Base-by-base conservation (phyloP, 2,888 invertebrate species). In the Drosophila buzzatii region DNA sequence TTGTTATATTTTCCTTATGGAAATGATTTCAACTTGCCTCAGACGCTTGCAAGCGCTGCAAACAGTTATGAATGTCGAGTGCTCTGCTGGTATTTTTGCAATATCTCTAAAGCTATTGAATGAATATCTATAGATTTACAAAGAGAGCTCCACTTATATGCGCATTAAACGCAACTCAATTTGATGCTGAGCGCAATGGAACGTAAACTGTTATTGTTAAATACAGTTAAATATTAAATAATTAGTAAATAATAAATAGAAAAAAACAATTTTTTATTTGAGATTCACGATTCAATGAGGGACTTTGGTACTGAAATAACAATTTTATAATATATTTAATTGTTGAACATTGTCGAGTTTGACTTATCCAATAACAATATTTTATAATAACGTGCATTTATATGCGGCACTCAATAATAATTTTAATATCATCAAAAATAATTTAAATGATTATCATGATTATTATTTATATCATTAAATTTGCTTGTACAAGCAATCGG, bases 1-100 rank as follows among this genome's bases (percentile, higher is more conserved):
- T 73, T 52, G 47, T 58, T 51, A 18, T 60, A 63, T 68, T 59
- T 74, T 75, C 42, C 52, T 56, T 71, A 59, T 70, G 71, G 55
- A 70, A 67, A 76, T 63, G 44, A 62, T 59, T 55, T 64, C 35
- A 42, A 62, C 39, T 56, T 57, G 47, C 39, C 55, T 33, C 33
- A 63, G 39, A 59, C 27, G 49, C 65, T 35, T 7, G 23, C 14
- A 37, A 10, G 14, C 31, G 31, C 47, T 41, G 35, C 56, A 57
- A 49, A 39, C 39, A 52, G 39, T 33, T 42, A 59, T 16, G 42
- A 33, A 16, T 49, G 44, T 27, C 42, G 18, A 12, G n/a, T 33
- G 12, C 9, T 4, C 10, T 45, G 39, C 31, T n/a, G 23, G 8
- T 57, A 23, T 59, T 45, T 59, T 42, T 58, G 53, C 41, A 12